Base-by-base conservation (phyloP, 2,797 vertebrate genomes). In the Hoplostethus mediterraneus region DNA sequence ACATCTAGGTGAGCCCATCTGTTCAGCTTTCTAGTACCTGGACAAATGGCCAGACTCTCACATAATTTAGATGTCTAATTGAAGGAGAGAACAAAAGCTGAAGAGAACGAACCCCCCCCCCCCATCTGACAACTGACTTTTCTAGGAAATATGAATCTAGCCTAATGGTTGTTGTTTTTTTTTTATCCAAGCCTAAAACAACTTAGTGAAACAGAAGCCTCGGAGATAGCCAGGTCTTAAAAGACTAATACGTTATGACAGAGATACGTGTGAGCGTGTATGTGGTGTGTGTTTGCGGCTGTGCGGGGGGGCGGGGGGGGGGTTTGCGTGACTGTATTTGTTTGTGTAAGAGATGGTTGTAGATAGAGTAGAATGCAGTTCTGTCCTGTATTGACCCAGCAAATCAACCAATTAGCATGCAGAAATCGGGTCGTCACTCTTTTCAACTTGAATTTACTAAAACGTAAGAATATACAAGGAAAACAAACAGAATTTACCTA, bases 381-480 rank as follows among this genome's bases (percentile, higher is more conserved):
- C 66, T 73, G 58, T 63, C 60, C 57, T 58, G 52, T 66, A 64
- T 64, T 52, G 75, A 80, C 72, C 77, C 72, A 62, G 48, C 76
- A 80, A 81, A 86, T 86, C 70, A 80, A 84, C 64, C 52, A 83
- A 73, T 88, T 79, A 89, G 82, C 88, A 87, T 85, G 88, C 84
- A 85, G 77, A 81, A 47, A 61, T 73, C 42, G 62, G 67, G 79
- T 82, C 69, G 77, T 69, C 73, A 81, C 80, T 82, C 70, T 84
- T 77, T 79, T 75, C 49, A 58, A 70, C 71, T 77, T 71, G 56
- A 85, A 76, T 73, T 82, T 76, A 83, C 71, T 80, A 87, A 83
- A 82, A 80, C 30, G 42, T 66, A 60, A 83, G 14, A 83, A 85
- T 63, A 76, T 66, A 81, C 47, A 57, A 71, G 31, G 30, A 72